Percentiles rank a stretch among this genome's conserved stretches.
Conservation (phyloP, 2,797 vertebrate species). For the Arctocebus calabarensis region DNA sequence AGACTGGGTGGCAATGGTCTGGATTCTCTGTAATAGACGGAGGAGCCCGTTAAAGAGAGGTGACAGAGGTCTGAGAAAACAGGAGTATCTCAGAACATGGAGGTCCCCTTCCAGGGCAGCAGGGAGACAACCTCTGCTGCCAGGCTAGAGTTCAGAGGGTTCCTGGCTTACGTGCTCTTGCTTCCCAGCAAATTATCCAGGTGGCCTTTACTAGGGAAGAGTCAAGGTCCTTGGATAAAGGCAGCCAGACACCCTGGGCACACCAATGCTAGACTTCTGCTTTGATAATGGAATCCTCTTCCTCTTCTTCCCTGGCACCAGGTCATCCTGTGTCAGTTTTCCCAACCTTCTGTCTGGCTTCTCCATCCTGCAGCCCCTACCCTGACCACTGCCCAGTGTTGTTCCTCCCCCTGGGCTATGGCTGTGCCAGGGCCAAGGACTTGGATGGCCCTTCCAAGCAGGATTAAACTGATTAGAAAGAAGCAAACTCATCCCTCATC, state of each 20-base stretch:
- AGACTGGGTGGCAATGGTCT: background rate
- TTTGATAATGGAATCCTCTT: background rate
- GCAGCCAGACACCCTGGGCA: no score
- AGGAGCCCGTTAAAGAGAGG: background rate
- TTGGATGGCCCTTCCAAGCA: rapidly evolving
- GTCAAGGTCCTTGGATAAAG: background rate
- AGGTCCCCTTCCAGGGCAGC: rapidly evolving
- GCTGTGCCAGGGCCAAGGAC: background rate
- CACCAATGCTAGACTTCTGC: background rate
- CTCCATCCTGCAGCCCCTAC: background rate
- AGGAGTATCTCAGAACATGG: background rate
- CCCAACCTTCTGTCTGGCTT: background rate
- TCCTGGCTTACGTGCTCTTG: no score
- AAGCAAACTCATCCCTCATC: background rate
- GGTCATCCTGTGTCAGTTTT: background rate
- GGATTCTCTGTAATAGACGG: background rate
- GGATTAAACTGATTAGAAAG: background rate
- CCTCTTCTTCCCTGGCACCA: background rate
- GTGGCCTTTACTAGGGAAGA: background rate
- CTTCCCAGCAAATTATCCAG: background rate
- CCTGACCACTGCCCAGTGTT: background rate
- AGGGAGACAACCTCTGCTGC: rapidly evolving
- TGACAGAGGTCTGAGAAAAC: background rate
- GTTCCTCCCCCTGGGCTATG: no score
- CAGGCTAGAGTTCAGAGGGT: rapidly evolving